Percentiles rank a stretch among this genome's conserved stretches.
Evolutionary conservation across 2,797 vertebrate species (phyloP).

Genomic region (Anguilla anguilla): DNA sequence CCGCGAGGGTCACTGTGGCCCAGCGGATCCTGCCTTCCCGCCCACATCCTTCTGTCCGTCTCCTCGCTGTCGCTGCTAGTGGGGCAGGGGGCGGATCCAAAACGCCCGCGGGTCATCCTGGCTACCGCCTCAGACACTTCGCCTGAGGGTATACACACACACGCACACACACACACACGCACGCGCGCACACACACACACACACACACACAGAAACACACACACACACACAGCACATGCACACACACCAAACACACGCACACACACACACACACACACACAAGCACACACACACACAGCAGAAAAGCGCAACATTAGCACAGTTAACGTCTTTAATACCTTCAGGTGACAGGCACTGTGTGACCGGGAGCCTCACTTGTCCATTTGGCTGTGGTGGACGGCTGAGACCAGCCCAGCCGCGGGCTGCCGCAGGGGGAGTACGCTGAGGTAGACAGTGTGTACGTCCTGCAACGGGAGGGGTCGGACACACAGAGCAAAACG

Average conservation of each 20-base stretch:
- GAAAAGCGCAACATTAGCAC: neutral
- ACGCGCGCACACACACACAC: neutral
- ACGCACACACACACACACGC: neutral
- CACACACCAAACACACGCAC: neutral
- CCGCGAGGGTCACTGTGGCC: neutral
- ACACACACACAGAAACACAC: too few relatives aligned
- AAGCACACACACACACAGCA: neutral
- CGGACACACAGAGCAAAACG: neutral
- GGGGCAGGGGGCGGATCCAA: slow-evolving; percentile 6
- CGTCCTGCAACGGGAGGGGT: slow-evolving; percentile 28
- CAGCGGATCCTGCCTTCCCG: slow-evolving; percentile 19
- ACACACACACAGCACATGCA: neutral
- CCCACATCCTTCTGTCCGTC: slow-evolving; percentile 26
- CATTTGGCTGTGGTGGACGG: slow-evolving; percentile 34
- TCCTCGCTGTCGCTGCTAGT: slow-evolving; percentile 49
- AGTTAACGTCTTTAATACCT: neutral
- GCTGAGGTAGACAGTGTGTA: slow-evolving; percentile 15
- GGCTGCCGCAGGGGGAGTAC: neutral
- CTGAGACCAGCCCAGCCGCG: neutral
- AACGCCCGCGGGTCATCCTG: slow-evolving; percentile 40
- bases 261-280: neutral
- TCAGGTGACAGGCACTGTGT: neutral
- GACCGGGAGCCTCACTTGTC: slow-evolving; percentile 46
- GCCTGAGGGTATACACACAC: slow-evolving; percentile 27
- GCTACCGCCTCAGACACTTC: slow-evolving; percentile 49